Evolutionary conservation across 1,140 invertebrate genomes (phyloP).

Genomic region (Procambarus clarkii): DNA sequence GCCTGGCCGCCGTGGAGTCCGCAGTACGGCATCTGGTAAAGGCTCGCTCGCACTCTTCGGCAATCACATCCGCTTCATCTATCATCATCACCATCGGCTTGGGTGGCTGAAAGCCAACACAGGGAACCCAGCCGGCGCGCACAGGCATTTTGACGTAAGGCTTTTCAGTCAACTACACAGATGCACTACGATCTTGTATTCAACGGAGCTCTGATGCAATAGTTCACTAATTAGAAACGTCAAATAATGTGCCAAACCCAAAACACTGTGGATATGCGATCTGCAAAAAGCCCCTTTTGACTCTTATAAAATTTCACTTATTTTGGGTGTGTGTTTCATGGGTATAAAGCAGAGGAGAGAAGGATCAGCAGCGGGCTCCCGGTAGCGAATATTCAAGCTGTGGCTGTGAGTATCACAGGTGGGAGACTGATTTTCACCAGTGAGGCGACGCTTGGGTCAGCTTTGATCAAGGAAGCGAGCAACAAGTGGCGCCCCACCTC

Average conservation of each 20-base stretch:
- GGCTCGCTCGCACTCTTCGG: conserved; percentile 64
- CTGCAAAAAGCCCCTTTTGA: neutral
- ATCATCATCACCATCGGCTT: conserved; percentile 66
- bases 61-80: conserved; percentile 62
- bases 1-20: neutral
- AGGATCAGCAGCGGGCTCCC: neutral
- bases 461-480: neutral
- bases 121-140: conserved; percentile 75
- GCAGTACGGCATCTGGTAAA: neutral
- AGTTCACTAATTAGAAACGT: neutral
- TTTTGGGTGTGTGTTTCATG: neutral
- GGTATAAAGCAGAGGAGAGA: neutral
- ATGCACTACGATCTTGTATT: neutral
- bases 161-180: neutral
- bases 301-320: neutral
- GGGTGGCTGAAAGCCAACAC: conserved; percentile 74
- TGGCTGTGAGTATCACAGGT: neutral
- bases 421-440: neutral
- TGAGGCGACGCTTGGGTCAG: too few species aligned
- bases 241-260: neutral
- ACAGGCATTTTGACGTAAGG: conserved; percentile 71
- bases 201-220: neutral
- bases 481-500: conserved; percentile 36
- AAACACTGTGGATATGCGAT: neutral
- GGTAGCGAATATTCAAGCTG: neutral